phyloP scores from a whole-genome alignment of 2,888 invertebrate species.

The Sinotaia quadrata region DNA sequence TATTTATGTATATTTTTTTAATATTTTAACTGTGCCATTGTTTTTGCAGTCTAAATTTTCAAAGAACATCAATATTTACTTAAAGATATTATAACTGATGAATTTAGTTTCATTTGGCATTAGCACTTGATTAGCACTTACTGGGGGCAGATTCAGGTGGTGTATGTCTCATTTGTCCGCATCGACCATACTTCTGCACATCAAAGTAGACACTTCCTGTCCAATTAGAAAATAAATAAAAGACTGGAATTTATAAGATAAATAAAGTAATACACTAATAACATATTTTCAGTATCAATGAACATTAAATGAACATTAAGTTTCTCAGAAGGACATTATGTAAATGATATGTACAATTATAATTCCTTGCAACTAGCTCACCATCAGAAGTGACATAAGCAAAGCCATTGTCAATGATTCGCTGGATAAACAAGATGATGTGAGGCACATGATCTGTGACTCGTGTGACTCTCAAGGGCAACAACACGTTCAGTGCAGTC shows the following conservation, averaged over 20 bases:
- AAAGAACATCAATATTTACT: too few species aligned
- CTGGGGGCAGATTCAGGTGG: conserved; percentile 1
- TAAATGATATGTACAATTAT: too few species aligned
- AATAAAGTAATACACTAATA: neutral
- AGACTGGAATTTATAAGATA: neutral
- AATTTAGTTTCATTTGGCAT: too few species aligned
- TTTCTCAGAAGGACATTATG: too few species aligned
- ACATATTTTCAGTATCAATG: too few species aligned
- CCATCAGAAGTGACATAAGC: conserved; percentile 78
- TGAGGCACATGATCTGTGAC: conserved; percentile 87
- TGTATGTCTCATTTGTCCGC: conserved; percentile 75
- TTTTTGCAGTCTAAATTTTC: too few species aligned
- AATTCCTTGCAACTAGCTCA: too few species aligned
- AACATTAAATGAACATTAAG: too few species aligned
- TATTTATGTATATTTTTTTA: too few species aligned
- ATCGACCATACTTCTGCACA: conserved; percentile 77
- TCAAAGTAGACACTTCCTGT: conserved; percentile 88
- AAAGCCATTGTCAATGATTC: conserved; percentile 77
- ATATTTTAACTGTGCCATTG: too few species aligned
- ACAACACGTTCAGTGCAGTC: conserved; percentile 79
- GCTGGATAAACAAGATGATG: conserved; percentile 83
- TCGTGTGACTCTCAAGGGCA: conserved; percentile 82
- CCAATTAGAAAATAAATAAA: conserved; percentile 38
- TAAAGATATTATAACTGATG: too few species aligned
- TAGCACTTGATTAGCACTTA: conserved; percentile 12